phyloP scores from a whole-genome alignment of 2,797 vertebrate genomes.

The Acanthornis magna region DNA sequence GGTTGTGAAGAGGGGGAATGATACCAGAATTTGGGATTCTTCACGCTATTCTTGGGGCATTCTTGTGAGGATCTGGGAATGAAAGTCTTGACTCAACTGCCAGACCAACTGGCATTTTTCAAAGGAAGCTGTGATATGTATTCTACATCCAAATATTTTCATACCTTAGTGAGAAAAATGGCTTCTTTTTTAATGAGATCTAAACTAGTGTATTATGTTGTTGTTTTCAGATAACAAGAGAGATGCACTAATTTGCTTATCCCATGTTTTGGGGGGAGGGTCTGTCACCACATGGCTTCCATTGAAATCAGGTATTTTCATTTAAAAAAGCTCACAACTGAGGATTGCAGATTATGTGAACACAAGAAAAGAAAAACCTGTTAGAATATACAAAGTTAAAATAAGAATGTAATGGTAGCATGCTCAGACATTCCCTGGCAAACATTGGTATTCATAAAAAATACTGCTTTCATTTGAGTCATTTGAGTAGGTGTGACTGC shows the following conservation, averaged over 20 bases:
- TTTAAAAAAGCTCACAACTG: not conserved
- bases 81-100: not conserved
- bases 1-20: not conserved
- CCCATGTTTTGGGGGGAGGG: not conserved
- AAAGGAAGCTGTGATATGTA: not conserved
- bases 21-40: not conserved
- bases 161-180: not conserved
- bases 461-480: conserved; percentile 52
- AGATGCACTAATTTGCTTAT: not conserved
- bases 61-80: not conserved
- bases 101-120: not conserved
- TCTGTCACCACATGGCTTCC: not conserved
- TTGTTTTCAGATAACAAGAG: not conserved
- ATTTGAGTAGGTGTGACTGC: conserved; percentile 59
- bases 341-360: not conserved
- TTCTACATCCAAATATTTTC: not conserved
- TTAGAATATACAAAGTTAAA: conserved; percentile 21
- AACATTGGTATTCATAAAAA: conserved; percentile 44
- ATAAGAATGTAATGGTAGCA: conserved; percentile 25
- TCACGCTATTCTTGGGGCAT: not conserved
- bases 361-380: not conserved
- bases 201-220: not conserved
- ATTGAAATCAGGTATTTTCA: not conserved
- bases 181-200: not conserved
- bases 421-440: conserved; percentile 31